A percentile compares a stretch with the other conserved stretches of the same genome.
Conservation (phyloP, 2,888 invertebrate genomes). For the Campoplex nolae region DNA sequence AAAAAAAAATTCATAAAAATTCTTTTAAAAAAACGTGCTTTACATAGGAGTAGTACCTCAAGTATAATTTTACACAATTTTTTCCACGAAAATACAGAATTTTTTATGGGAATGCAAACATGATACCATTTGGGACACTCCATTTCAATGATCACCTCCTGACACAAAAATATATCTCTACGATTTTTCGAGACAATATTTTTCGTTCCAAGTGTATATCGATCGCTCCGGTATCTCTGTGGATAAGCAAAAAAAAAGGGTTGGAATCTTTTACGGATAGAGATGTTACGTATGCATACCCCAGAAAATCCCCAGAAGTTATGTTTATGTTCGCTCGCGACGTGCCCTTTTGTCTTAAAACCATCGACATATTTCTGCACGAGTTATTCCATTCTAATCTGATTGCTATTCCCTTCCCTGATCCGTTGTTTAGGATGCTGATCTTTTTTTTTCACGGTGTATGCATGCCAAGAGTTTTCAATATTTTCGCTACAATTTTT, state of each 20-base stretch:
- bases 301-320: not conserved
- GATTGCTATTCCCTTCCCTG: not conserved
- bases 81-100: not conserved
- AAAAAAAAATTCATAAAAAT: no score
- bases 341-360: conserved; percentile 12
- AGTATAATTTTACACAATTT: no score
- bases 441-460: conserved; percentile 2
- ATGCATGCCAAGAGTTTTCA: not conserved
- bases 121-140: not conserved
- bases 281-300: not conserved
- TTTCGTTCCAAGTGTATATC: conserved; percentile 6
- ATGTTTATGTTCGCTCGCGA: conserved; percentile 13
- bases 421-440: not conserved
- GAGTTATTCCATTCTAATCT: conserved; percentile 8
- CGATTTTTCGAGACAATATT: conserved; percentile 16
- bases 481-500: conserved; percentile 27
- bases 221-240: not conserved
- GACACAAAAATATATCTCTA: conserved; percentile 23
- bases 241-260: conserved; percentile 7
- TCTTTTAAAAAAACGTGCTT: no score
- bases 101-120: not conserved
- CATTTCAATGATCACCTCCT: conserved; percentile 2
- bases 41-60: no score
- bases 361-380: not conserved
- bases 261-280: conserved; percentile 19